These are phyloP conservation scores for Ylistrum balloti DNA, from an alignment of 1,140 invertebrate species.

Conservation along the genomic window DNA sequence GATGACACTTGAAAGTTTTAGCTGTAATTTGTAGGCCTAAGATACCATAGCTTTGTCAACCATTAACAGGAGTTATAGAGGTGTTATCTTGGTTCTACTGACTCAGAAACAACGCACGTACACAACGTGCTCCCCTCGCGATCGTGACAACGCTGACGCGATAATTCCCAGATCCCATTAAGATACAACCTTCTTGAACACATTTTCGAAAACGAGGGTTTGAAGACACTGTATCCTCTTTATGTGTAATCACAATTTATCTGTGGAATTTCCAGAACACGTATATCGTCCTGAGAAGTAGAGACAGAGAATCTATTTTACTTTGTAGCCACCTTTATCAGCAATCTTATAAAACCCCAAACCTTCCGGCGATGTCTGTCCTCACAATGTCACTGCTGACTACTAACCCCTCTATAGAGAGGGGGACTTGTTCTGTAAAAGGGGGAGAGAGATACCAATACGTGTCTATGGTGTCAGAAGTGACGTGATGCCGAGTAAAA, in stretches of 20 bases:
- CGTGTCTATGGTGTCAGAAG: too few relatives aligned
- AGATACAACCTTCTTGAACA: background rate
- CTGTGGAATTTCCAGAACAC: background rate
- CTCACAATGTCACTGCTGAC: background rate
- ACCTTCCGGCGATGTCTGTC: background rate
- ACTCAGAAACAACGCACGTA: background rate
- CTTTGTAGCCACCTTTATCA: background rate
- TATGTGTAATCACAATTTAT: slow-evolving; percentile 18
- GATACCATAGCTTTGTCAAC: background rate
- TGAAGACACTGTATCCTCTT: slow-evolving; percentile 18
- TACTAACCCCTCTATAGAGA: background rate
- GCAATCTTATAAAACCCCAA: background rate
- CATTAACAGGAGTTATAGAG: background rate
- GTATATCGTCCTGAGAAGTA: background rate
- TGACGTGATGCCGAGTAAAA: too few relatives aligned
- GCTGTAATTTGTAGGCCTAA: background rate
- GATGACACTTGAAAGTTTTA: background rate
- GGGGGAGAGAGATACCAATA: background rate
- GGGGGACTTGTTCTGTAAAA: background rate
- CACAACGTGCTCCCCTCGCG: background rate
- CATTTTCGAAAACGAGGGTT: slow-evolving; percentile 31
- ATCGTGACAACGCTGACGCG: slow-evolving; percentile 10
- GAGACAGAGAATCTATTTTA: background rate
- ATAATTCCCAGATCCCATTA: slow-evolving; percentile 30
- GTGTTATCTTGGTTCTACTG: background rate